Percentiles rank a stretch among this genome's conserved stretches.
Evolutionary conservation across 2,797 vertebrate species (phyloP).

Genomic region (Typhlichthys eigenmanni): DNA sequence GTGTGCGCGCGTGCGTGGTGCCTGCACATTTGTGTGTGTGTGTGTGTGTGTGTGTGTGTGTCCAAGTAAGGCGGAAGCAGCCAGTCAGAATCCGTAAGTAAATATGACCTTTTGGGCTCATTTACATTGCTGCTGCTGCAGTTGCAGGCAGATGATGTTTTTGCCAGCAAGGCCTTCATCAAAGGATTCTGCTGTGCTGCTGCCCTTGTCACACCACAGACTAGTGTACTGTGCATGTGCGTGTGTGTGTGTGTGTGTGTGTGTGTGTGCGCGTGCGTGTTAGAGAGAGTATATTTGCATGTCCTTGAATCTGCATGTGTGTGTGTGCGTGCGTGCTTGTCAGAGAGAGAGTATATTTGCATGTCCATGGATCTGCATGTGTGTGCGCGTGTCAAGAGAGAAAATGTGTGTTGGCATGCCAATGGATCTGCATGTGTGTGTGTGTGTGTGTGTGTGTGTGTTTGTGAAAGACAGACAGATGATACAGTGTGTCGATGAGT

Average conservation of each 20-base stretch:
- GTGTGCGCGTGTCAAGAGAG: too few species aligned
- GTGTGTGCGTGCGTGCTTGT: not conserved
- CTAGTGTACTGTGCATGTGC: constrained; percentile 15
- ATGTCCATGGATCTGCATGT: not conserved
- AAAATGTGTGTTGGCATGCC: constrained; percentile 14
- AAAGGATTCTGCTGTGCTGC: constrained; percentile 26
- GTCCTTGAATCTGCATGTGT: constrained; percentile 23
- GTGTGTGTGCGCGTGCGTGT: constrained; percentile 15
- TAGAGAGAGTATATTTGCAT: not conserved
- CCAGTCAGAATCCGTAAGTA: constrained; percentile 37
- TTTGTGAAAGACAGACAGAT: not conserved
- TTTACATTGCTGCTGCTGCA: constrained; percentile 52
- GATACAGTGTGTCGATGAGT: not conserved
- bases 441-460: constrained; percentile 20
- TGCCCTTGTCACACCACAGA: constrained; percentile 41
- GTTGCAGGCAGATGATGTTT: constrained; percentile 53
- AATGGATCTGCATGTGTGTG: constrained; percentile 1
- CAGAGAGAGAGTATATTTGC: not conserved
- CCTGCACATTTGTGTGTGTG: not conserved
- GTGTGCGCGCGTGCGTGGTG: not conserved
- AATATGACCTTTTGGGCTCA: constrained; percentile 61
- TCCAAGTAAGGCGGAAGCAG: constrained; percentile 10
- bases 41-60: constrained; percentile 1
- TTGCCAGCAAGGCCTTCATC: constrained; percentile 39
- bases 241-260: constrained; percentile 3